Percentiles rank a stretch among this genome's conserved stretches.
phyloP scores from a whole-genome alignment of 64 coral and sea anemone species.

The Porites lutea region DNA sequence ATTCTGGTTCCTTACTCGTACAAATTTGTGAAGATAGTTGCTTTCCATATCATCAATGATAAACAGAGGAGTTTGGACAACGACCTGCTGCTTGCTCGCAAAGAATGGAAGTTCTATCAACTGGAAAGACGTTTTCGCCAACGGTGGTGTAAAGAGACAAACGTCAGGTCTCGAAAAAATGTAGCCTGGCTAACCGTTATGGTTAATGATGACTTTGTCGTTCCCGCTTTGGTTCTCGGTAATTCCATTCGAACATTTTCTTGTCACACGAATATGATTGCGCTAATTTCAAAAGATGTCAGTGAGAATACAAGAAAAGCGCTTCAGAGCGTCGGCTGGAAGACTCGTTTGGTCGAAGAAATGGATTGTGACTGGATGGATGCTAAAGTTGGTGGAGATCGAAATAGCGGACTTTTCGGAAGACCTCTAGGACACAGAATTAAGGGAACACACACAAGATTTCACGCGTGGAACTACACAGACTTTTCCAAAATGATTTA shows the following conservation, averaged over 20 bases:
- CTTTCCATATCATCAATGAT: slow-evolving; percentile 1
- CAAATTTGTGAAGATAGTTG: slow-evolving; percentile 12
- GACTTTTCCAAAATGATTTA: slow-evolving; percentile 77
- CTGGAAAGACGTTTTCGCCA: slow-evolving; percentile 56
- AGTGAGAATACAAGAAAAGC: background rate
- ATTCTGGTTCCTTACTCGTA: slow-evolving; percentile 16
- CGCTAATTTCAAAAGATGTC: slow-evolving; percentile 43
- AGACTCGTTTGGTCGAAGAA: slow-evolving; percentile 63
- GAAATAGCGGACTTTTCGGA: background rate
- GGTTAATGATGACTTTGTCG: slow-evolving; percentile 52
- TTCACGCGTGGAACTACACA: slow-evolving; percentile 72
- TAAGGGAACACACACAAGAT: slow-evolving; percentile 73
- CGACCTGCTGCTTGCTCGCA: slow-evolving; percentile 9
- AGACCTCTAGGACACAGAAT: background rate
- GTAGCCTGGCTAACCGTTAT: slow-evolving; percentile 67
- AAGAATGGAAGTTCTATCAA: slow-evolving; percentile 63
- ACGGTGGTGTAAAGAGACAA: slow-evolving; percentile 52
- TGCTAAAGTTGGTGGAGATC: slow-evolving; percentile 55
- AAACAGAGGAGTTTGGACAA: slow-evolving; percentile 43
- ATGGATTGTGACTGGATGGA: slow-evolving; percentile 98
- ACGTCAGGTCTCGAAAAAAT: background rate
- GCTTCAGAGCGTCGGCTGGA: slow-evolving; percentile 64
- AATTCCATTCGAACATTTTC: slow-evolving; percentile 69
- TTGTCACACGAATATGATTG: slow-evolving; percentile 76
- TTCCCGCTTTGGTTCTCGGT: slow-evolving; percentile 55